A percentile compares a stretch with the other conserved stretches of the same genome.
Evolutionary conservation across 2,888 invertebrate species (phyloP).

Genomic region (Argyresthia goedartella): DNA sequence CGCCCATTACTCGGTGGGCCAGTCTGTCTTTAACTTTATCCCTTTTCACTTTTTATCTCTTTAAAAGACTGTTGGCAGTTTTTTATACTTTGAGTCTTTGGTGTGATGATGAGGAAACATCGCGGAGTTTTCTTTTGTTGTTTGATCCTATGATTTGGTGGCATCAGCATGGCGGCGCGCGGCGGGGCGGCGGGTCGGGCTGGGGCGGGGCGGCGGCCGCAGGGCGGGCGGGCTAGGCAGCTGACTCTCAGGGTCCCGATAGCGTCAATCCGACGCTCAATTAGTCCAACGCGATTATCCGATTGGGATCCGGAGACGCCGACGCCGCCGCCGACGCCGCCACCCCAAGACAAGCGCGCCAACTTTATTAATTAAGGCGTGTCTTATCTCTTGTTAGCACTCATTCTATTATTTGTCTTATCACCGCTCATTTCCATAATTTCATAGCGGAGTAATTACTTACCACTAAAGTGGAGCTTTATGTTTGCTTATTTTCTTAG

Average conservation of each 20-base stretch:
- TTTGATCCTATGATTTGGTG: constrained; percentile 39
- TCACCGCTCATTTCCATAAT: constrained; percentile 70
- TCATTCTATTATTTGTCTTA: constrained; percentile 72
- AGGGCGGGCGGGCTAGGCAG: constrained; percentile 18
- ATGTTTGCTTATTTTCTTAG: constrained; percentile 57
- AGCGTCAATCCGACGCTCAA: constrained; percentile 70
- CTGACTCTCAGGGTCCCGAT: constrained; percentile 40
- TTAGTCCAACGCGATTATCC: constrained; percentile 68
- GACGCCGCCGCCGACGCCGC: constrained; percentile 26
- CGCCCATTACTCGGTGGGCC: constrained; percentile 31
- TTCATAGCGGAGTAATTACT: constrained; percentile 66
- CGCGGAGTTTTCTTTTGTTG: constrained; percentile 29
- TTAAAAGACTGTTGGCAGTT: constrained; percentile 20
- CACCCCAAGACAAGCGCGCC: constrained; percentile 57
- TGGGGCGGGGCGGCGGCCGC: constrained; percentile 22
- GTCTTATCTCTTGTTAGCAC: constrained; percentile 72
- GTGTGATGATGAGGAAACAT: constrained; percentile 14
- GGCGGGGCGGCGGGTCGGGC: constrained; percentile 25
- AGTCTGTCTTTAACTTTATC: constrained; percentile 35
- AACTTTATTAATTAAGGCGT: constrained; percentile 72
- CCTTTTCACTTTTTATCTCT: constrained; percentile 30
- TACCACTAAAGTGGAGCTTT: constrained; percentile 56
- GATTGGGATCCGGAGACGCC: constrained; percentile 59
- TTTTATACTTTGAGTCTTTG: constrained; percentile 20
- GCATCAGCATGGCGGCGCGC: not conserved